Conservation (phyloP, 1,140 invertebrate species). For the Polypedilum pembai region DNA sequence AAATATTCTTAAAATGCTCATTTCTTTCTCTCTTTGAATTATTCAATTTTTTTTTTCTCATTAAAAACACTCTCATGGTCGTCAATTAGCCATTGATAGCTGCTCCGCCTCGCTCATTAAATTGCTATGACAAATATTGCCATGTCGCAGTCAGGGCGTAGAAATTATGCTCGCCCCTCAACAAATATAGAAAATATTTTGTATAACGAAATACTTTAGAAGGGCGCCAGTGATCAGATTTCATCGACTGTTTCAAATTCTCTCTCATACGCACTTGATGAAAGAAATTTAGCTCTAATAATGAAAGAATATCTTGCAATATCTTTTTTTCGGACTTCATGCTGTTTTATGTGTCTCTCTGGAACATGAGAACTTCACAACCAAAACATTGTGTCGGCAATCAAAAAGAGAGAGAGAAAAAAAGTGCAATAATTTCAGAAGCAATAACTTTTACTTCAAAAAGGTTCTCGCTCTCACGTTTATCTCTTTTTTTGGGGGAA, state of each 20-base stretch:
- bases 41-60: too few species aligned
- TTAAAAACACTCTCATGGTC: not conserved
- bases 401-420: not conserved
- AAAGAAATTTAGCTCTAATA: conserved; percentile 4
- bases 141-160: not conserved
- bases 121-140: not conserved
- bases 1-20: too few species aligned
- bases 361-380: conserved; percentile 26
- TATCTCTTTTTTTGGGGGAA: not conserved
- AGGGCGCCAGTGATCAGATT: conserved; percentile 9
- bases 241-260: not conserved
- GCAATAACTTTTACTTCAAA: not conserved
- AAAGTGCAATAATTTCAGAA: conserved; percentile 16
- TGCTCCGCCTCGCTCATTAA: not conserved
- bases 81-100: not conserved
- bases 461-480: not conserved
- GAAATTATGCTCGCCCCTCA: not conserved
- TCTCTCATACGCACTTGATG: not conserved
- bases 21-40: too few species aligned
- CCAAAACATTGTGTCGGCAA: not conserved
- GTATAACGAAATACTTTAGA: not conserved
- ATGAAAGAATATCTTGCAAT: conserved; percentile 12
- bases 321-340: not conserved
- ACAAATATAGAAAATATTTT: not conserved
- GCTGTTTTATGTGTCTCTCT: conserved; percentile 27